Evolutionary conservation across 2,888 invertebrate species (phyloP), one percentile per base, ranked within the genome.

Genomic region (Phragmatobia fuliginosa): DNA sequence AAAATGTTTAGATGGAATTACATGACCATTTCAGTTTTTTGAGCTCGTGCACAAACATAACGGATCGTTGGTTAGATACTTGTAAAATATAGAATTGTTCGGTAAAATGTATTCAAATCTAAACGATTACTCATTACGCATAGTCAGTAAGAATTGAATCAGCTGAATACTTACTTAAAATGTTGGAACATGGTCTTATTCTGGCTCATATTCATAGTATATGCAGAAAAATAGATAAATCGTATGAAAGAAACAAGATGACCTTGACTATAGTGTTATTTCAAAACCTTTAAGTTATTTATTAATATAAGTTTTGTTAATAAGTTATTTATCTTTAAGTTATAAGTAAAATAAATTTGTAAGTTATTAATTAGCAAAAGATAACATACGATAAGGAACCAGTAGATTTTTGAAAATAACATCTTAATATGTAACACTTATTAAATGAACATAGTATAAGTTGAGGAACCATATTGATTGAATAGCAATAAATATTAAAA

Each of bases 361-460:
- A n/a, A 45, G 4, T 28, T 28, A 11, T 28, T 56, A 14, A 56
- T 56, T 28, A 56, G 52, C 52, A 56, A 56, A 56, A 56, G 52
- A 56, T 56, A 25, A 56, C 52, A 28, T 25, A 14, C 4, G 4
- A 14, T 56, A 28, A 28, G 52, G 11, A 56, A 8, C 1, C 1
- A 49, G 11, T 0, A n/a, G 5, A 56, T 25, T 56, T 56, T 5
- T 56, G 25, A 56, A 56, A 56, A 52, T n/a, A 11, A 56, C 52
- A 16, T 14, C 52, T 25, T 52, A 52, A 28, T 28, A 28, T 56
- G 16, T 28, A 64, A 52, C 21, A 63, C n/a, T 31, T 45, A 52
- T 66, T 21, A 18, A 60, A 74, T 77, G 77, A 81, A 81, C 78
- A 78, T 75, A 80, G 62, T 72, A 77, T 67, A 49, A 5, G 31